Conservation (phyloP, 2,888 invertebrate genomes). For the Drosophila anceps region DNA sequence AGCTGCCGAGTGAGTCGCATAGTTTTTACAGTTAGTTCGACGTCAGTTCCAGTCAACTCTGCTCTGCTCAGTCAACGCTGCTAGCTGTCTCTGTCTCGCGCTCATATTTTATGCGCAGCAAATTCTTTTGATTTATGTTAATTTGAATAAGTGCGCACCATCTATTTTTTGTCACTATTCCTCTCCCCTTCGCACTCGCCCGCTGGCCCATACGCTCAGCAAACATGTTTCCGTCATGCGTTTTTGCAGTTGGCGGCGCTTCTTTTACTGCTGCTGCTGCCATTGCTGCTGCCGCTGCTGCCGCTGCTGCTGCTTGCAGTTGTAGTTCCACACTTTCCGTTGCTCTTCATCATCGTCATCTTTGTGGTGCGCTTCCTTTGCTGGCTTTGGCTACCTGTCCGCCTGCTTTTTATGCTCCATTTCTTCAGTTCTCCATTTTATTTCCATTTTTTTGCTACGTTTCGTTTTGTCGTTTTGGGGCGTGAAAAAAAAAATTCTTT, state of each 20-base stretch:
- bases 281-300: conserved; percentile 1
- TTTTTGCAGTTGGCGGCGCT: conserved; percentile 31
- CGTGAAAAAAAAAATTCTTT: conserved; percentile 67
- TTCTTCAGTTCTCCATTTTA: conserved; percentile 40
- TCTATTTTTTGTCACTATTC: conserved; percentile 54
- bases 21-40: background rate
- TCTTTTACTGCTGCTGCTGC: conserved; percentile 9
- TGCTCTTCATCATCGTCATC: conserved; percentile 62
- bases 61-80: background rate
- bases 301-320: conserved; percentile 23
- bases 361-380: conserved; percentile 49
- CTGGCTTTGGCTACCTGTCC: conserved; percentile 53
- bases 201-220: conserved; percentile 37
- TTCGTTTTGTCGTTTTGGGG: conserved; percentile 64
- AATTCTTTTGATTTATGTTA: conserved; percentile 82
- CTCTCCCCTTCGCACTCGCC: background rate
- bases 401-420: conserved; percentile 40
- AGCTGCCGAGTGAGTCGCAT: background rate
- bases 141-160: conserved; percentile 79
- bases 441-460: conserved; percentile 48
- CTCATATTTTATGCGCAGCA: conserved; percentile 66
- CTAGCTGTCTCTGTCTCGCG: background rate
- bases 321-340: conserved; percentile 36
- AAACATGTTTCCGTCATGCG: conserved; percentile 54
- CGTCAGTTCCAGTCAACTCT: conserved; percentile 9